A percentile compares a stretch with the other conserved stretches of the same genome.
Evolutionary conservation across 2,888 invertebrate genomes (phyloP).

Genomic region (Altica lythri): DNA sequence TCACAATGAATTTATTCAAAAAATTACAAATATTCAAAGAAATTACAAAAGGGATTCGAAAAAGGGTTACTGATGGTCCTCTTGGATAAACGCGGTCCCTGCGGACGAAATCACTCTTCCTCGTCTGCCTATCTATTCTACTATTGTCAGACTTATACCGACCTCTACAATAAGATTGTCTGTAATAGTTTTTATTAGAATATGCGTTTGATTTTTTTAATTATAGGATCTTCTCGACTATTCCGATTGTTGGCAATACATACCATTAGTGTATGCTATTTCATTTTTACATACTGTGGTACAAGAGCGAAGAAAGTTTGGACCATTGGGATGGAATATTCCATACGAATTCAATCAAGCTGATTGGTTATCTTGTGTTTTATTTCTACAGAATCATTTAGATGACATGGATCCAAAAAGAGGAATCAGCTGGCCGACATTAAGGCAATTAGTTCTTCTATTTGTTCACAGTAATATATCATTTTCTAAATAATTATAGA

Average conservation of each 20-base stretch:
- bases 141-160: too few relatives aligned
- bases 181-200: too few relatives aligned
- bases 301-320: constrained; percentile 83
- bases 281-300: constrained; percentile 88
- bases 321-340: constrained; percentile 91
- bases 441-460: constrained; percentile 67
- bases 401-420: constrained; percentile 78
- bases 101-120: too few relatives aligned
- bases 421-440: constrained; percentile 76
- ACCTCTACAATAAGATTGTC: too few relatives aligned
- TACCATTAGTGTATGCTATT: constrained; percentile 80
- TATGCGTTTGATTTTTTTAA: too few relatives aligned
- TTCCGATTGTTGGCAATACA: constrained; percentile 77
- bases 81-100: too few relatives aligned
- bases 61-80: too few relatives aligned
- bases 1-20: not conserved
- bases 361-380: constrained; percentile 84
- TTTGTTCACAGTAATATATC: too few relatives aligned
- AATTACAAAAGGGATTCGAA: too few relatives aligned
- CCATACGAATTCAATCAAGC: constrained; percentile 90
- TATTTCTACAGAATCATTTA: constrained; percentile 86
- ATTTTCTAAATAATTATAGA: constrained; percentile 54
- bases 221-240: constrained; percentile 76
- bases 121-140: too few relatives aligned
- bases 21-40: too few relatives aligned